Conservation (phyloP, 2,113 vertebrate species). For the Forbesichthys papilliferus region DNA sequence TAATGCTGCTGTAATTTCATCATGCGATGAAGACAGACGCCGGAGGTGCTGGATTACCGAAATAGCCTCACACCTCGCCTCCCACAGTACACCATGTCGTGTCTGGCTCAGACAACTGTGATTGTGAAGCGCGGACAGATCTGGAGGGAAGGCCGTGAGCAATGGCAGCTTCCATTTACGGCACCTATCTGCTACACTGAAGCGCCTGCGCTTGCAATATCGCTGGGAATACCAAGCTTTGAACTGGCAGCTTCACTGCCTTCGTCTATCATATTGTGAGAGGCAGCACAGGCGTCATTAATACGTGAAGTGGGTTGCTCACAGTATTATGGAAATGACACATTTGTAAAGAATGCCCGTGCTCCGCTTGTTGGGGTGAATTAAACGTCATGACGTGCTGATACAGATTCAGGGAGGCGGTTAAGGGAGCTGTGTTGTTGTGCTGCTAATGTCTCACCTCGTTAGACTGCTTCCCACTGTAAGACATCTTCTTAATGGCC, state of each 20-base stretch:
- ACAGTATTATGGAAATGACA: background rate
- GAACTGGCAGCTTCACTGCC: too few relatives aligned
- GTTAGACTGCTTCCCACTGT: constrained; percentile 96
- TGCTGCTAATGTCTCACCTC: constrained; percentile 78
- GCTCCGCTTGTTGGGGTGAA: background rate
- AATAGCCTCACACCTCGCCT: background rate
- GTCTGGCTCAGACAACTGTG: too few relatives aligned
- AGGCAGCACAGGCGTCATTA: background rate
- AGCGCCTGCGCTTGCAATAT: too few relatives aligned
- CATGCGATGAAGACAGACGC: too few relatives aligned
- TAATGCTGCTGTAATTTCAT: too few relatives aligned
- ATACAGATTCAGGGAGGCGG: background rate
- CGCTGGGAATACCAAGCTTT: too few relatives aligned
- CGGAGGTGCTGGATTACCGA: background rate
- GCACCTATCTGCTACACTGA: too few relatives aligned
- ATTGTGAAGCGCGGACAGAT: too few relatives aligned
- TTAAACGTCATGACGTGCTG: background rate
- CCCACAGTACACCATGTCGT: background rate
- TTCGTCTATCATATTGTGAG: background rate
- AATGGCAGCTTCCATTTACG: too few relatives aligned
- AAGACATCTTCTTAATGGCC: constrained; percentile 99
- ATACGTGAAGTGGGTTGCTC: background rate
- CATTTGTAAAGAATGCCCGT: background rate
- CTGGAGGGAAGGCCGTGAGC: too few relatives aligned
- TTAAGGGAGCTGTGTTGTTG: background rate